Evolutionary conservation across 1,140 invertebrate species (phyloP), one percentile per base, ranked within the genome.

Genomic region (Cephus cinctus): DNA sequence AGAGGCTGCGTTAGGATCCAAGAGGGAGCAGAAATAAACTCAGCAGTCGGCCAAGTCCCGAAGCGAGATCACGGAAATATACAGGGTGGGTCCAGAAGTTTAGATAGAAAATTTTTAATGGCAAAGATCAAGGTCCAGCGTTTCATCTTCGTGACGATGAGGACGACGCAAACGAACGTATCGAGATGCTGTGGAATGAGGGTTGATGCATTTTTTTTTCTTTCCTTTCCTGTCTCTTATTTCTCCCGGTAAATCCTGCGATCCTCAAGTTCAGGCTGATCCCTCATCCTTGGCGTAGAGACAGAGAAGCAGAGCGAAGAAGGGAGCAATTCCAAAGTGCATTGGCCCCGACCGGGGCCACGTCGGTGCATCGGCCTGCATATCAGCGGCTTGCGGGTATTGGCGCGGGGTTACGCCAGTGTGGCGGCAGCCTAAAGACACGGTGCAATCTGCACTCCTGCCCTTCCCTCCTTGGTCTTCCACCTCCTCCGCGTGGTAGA

Each of bases 351-450:
- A 15, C 45, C 30, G 46, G 35, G 47, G 46, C 52, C 45, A 59
- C n/a, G 41, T 22, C 43, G 54, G 54, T 59, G 57, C 59, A 63
- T 63, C 56, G 59, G 56, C 53, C 56, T 56, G 59, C 49, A 59
- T 61, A 63, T 63, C 57, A 49, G 21, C 46, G 39, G 18, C 19
- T 38, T 3, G 14, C 20, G 14, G 25, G 6, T 48, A 52, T 59
- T 47, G 41, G 54, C 50, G 56, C 49, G 57, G 50, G 56, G 52
- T 52, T 51, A 48, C 12, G 45, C 20, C 44, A 25, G 47, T 18
- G 35, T 30, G 34, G 19, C 2, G 6, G n/a, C n/a, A n/a, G n/a
- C n/a, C n/a, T 21, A 36, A 20, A 35, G 12, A 38, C 25, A 49
- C 49, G 47, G 52, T 61, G 59, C 59, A 60, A 60, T 60, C 57